Base-by-base conservation (phyloP, 2,888 invertebrate genomes). In the Heliconius sara region DNA sequence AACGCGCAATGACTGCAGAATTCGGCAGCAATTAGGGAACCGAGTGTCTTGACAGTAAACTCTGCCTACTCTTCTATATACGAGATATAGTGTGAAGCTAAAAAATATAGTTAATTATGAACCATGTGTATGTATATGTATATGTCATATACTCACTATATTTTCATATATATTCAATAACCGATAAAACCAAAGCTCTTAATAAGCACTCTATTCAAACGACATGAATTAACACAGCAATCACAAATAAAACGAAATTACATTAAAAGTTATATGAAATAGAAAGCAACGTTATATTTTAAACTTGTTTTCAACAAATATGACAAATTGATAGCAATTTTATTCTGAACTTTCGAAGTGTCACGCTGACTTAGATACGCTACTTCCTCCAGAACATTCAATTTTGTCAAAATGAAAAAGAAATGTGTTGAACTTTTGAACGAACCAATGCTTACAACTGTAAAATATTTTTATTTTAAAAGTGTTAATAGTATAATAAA, bases 281-380 rank as follows among this genome's bases (percentile, higher is more conserved):
- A 68, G 68, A 7, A 43, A 74, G 25, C 39, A 60, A 74, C 27
- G 22, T 67, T 67, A n/a, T 60, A 77, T 68, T 77, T 75, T 77
- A 71, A 77, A 77, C 22, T 77, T 77, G 77, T 77, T 77, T 77
- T 77, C 71, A 71, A 77, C 77, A 63, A 71, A 72, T 72, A 43
- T 77, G 63, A 77, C 71, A 77, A 72, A 77, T 77, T 77, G 72
- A 71, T 77, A 77, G 72, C 65, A 63, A 77, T 77, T 71, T 77
- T 71, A 77, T 77, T 65, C 65, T 30, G 34, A 77, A 77, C 77
- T 72, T 65, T 30, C 71, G 65, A 77, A 77, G 60, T 65, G 77
- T 77, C 77, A 77, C 30, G 60, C 68, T 43, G 77, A 77, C 71
- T 77, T 63, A 71, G 77, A 77, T 71, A 63, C 71, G 71, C 60